Conservation (phyloP, 2,113 vertebrate genomes). For the Upupa epops region DNA sequence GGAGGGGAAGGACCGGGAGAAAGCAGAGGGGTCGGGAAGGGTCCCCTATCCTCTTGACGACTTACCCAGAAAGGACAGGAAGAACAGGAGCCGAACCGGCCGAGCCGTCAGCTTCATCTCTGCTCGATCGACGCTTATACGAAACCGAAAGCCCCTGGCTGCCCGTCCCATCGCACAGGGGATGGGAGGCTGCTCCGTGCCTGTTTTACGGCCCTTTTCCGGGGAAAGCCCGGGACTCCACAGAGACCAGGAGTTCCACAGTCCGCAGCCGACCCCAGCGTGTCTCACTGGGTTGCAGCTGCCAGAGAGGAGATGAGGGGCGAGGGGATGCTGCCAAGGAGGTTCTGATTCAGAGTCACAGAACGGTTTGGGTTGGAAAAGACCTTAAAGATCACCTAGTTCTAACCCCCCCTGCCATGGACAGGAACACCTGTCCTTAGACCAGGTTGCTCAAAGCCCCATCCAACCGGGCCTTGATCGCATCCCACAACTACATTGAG, state of each 20-base stretch:
- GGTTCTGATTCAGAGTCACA: too few species aligned
- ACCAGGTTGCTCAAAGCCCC: too few species aligned
- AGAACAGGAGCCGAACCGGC: accelerated
- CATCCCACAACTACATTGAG: too few species aligned
- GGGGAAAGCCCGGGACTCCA: not conserved
- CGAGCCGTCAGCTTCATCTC: accelerated
- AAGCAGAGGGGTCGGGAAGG: not conserved
- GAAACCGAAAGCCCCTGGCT: not conserved
- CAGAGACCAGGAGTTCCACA: accelerated
- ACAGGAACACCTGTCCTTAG: too few species aligned
- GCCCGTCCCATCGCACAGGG: not conserved
- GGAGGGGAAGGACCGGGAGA: accelerated
- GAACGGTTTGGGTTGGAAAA: too few species aligned
- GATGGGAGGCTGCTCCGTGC: accelerated
- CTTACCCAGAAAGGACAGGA: not conserved
- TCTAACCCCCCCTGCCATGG: too few species aligned
- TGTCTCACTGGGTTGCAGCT: accelerated
- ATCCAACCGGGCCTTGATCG: too few species aligned
- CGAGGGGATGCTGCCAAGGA: accelerated
- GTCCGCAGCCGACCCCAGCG: accelerated
- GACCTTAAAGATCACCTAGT: too few species aligned
- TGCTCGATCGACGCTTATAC: accelerated
- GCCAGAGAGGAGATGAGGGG: accelerated
- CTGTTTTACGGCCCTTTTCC: not conserved
- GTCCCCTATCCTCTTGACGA: not conserved